Percentiles rank a stretch among this genome's conserved stretches.
Evolutionary conservation across 1,140 invertebrate genomes (phyloP).

Genomic region (Stegodyphus dumicola): DNA sequence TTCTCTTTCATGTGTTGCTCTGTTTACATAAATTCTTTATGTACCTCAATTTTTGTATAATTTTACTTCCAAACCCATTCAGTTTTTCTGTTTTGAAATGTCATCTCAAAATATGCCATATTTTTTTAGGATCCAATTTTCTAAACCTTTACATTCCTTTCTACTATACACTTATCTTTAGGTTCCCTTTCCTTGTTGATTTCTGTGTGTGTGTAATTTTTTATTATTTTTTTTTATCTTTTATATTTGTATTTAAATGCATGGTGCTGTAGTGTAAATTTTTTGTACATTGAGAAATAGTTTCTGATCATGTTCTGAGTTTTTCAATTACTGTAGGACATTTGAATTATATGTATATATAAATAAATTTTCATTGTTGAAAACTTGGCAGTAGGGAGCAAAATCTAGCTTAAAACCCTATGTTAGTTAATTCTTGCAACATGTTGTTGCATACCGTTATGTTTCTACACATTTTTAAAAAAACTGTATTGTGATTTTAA

Average conservation of each 20-base stretch:
- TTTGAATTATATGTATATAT: not conserved
- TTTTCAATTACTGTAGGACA: not conserved
- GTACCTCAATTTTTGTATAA: too few species aligned
- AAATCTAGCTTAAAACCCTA: not conserved
- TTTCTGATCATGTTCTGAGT: not conserved
- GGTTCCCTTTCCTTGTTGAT: too few species aligned
- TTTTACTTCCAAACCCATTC: too few species aligned
- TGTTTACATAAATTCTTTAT: too few species aligned
- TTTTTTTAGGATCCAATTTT: too few species aligned
- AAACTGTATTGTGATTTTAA: not conserved
- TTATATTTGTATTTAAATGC: not conserved
- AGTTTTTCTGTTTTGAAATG: too few species aligned
- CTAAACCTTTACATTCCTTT: too few species aligned
- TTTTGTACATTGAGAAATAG: not conserved
- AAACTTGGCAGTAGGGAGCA: not conserved
- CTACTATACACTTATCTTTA: too few species aligned
- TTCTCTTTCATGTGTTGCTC: too few species aligned
- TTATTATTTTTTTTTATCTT: not conserved
- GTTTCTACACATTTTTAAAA: not conserved
- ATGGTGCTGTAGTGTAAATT: not conserved
- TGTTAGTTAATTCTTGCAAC: not conserved
- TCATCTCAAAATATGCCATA: too few species aligned
- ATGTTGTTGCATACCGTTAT: not conserved
- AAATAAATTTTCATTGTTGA: not conserved
- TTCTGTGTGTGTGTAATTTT: too few species aligned